Evolutionary conservation across 1,140 invertebrate genomes (phyloP), one percentile per base, ranked within the genome.

Genomic region (Monochamus saltuarius): DNA sequence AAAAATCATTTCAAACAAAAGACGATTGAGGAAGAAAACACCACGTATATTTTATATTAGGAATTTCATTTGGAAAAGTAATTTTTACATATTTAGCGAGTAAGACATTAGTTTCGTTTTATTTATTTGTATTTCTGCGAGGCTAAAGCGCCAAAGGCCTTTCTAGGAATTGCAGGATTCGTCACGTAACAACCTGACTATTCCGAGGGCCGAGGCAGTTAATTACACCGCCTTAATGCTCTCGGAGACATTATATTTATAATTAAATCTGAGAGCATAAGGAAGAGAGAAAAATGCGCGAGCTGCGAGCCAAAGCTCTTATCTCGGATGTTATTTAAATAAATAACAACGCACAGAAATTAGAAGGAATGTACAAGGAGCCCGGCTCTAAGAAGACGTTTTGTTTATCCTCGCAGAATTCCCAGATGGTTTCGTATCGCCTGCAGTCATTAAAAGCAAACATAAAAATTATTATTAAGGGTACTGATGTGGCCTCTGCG

Each of bases 191-290:
- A 16, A 47, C 45, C 45, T 17, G 45, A 29, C 45, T 47, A 47
- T 22, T 10, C 16, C 45, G 45, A 47, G 19, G 14, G 10, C 40
- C 38, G 13, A 40, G 19, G 35, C 38, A 54, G 14, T 54, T 54
- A 54, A 54, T 54, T 54, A 54, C 51, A 37, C 22, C 22, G n/a
- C 16, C 38, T 37, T 54, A 54, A 54, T 54, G 38, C 14, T 54
- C 51, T 14, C 51, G 51, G 17, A 54, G 51, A 54, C 51, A 54
- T 54, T 54, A 54, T 38, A 54, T 54, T 54, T 54, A 54, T 54
- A 54, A 54, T 54, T 54, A 54, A 54, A 54, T 54, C 51, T 54
- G 51, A 54, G 38, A 54, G 37, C 51, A 54, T 54, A 54, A 54
- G 51, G 51, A 54, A 54, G n/a, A 40, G 38, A 39, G 38, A 54